Conservation (phyloP, 1,140 invertebrate species). For the Lepeophtheirus salmonis region DNA sequence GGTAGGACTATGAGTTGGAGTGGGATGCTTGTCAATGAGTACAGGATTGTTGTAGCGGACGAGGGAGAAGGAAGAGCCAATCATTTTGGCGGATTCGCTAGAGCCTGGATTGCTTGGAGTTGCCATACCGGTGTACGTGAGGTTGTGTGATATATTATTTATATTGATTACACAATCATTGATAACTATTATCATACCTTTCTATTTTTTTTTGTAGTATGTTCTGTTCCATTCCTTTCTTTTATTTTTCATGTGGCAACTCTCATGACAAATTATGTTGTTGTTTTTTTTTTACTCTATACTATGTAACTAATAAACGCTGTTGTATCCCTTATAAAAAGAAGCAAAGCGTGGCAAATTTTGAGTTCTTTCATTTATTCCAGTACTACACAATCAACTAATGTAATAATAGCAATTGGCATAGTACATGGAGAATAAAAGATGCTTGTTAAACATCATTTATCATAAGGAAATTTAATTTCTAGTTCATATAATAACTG, state of each 20-base stretch:
- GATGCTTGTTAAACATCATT: no score
- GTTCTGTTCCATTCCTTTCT: neutral
- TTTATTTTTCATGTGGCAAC: neutral
- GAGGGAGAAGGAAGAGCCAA: slow-evolving; percentile 10
- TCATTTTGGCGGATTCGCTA: neutral
- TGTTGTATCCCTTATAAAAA: no score
- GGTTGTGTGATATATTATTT: neutral
- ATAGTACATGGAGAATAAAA: no score
- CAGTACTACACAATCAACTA: no score
- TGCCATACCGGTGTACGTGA: neutral
- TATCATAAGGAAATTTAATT: no score
- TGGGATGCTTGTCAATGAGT: slow-evolving; percentile 7
- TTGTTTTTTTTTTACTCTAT: no score
- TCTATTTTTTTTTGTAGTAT: neutral
- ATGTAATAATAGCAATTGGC: no score
- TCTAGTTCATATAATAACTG: no score
- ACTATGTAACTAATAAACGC: no score
- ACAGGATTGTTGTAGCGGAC: slow-evolving; percentile 17
- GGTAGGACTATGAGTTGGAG: neutral
- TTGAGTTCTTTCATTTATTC: no score
- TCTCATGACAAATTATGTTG: neutral
- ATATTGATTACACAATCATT: neutral
- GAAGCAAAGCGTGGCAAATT: no score
- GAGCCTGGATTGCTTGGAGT: neutral
- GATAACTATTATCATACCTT: neutral